These are phyloP conservation scores for Papilio machaon DNA, from an alignment of 1,140 invertebrate species.

Conservation along the genomic window DNA sequence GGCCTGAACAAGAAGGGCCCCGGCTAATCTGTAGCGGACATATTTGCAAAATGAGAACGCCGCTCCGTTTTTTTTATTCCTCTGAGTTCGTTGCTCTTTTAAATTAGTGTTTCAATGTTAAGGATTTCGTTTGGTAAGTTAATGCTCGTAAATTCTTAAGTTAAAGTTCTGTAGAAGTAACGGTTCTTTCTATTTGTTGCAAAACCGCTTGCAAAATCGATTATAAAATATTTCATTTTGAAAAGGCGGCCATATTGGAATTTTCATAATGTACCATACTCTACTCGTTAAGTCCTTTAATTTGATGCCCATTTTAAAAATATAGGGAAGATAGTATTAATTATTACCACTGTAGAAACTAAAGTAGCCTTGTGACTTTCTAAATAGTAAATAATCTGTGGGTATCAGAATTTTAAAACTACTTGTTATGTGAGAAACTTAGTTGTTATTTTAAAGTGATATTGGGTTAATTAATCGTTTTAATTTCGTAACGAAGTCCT, in stretches of 20 bases:
- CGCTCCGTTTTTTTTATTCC: constrained; percentile 43
- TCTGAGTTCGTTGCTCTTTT: constrained; percentile 49
- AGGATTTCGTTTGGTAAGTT: background rate
- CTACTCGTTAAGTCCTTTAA: too few species aligned
- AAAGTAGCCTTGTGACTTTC: too few species aligned
- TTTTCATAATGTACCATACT: too few species aligned
- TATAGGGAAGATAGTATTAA: too few species aligned
- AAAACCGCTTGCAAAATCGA: too few species aligned
- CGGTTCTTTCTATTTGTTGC: background rate
- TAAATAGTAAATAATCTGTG: too few species aligned
- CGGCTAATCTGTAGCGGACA: constrained; percentile 52
- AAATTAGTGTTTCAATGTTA: constrained; percentile 28
- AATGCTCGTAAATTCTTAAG: background rate
- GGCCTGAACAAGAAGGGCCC: constrained; percentile 39
- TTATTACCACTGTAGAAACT: too few species aligned
- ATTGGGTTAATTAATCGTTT: background rate
- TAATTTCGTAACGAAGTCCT: constrained; percentile 17
- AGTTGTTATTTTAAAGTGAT: background rate
- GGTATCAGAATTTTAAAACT: background rate
- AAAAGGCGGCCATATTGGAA: too few species aligned
- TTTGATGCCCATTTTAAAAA: too few species aligned
- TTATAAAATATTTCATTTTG: too few species aligned
- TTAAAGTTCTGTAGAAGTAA: constrained; percentile 1
- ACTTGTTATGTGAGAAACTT: background rate
- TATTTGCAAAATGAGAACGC: constrained; percentile 49